A percentile compares a stretch with the other conserved stretches of the same genome.
Conservation (phyloP, 2,888 invertebrate genomes). For the Catonia carolina region DNA sequence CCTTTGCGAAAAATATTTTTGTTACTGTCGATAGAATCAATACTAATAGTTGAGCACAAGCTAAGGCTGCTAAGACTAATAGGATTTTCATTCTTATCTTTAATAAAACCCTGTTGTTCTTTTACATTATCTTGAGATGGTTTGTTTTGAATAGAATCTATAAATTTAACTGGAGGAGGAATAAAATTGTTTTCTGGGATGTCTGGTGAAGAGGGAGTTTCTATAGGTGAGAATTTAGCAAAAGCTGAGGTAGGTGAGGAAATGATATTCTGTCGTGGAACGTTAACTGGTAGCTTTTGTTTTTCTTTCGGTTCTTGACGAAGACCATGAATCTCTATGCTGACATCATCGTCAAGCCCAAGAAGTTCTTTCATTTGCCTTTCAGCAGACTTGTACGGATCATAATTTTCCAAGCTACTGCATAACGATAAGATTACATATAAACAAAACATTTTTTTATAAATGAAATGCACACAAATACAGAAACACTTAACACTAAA, state of each 20-base stretch:
- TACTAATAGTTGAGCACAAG: slow-evolving; percentile 35
- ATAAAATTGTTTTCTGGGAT: slow-evolving; percentile 20
- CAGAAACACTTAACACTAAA: too few species aligned
- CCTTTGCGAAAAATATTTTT: slow-evolving; percentile 23
- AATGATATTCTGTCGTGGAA: slow-evolving; percentile 36
- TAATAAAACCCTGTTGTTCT: slow-evolving; percentile 11
- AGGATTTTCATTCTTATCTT: slow-evolving; percentile 23
- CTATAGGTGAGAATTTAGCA: slow-evolving; percentile 32
- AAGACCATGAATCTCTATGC: slow-evolving; percentile 25
- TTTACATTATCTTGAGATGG: neutral
- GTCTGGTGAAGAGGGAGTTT: slow-evolving; percentile 18
- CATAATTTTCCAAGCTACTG: slow-evolving; percentile 50
- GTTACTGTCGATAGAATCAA: slow-evolving; percentile 33
- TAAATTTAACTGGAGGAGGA: slow-evolving; percentile 3
- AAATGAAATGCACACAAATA: too few species aligned
- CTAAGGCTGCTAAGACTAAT: slow-evolving; percentile 36
- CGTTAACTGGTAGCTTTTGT: neutral
- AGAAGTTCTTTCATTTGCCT: slow-evolving; percentile 75
- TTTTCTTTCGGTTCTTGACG: slow-evolving; percentile 38
- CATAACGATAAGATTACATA: too few species aligned
- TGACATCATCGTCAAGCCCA: slow-evolving; percentile 40
- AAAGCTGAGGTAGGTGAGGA: slow-evolving; percentile 43
- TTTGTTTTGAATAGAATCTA: slow-evolving; percentile 4
- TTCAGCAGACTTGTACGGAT: slow-evolving; percentile 73
- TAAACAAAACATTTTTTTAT: too few species aligned